Conservation (phyloP, 2,113 vertebrate species). For the Crotalus viridis region DNA sequence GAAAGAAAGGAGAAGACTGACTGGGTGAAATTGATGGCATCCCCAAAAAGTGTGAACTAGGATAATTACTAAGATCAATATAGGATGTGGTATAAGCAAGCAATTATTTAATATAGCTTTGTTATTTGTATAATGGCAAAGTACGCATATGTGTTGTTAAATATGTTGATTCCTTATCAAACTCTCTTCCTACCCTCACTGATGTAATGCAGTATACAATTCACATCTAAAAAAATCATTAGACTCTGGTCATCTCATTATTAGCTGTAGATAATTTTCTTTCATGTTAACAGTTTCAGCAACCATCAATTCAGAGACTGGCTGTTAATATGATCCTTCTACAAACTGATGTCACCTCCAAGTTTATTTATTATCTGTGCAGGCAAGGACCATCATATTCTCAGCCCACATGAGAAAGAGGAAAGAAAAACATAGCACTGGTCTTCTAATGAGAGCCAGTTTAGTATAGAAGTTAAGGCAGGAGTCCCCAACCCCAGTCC, state of each 20-base stretch:
- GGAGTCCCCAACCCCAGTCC: neutral
- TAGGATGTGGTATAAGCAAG: neutral
- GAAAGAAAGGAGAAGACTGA: neutral
- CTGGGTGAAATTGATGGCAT: neutral
- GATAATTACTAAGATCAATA: neutral
- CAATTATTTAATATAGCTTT: slow-evolving; percentile 17
- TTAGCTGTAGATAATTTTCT: slow-evolving; percentile 19
- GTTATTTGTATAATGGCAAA: slow-evolving; percentile 25
- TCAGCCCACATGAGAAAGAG: neutral
- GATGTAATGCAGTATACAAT: neutral
- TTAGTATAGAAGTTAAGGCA: neutral
- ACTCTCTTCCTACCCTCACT: slow-evolving; percentile 11
- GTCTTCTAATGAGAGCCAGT: neutral
- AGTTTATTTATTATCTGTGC: neutral
- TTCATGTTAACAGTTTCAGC: slow-evolving; percentile 15
- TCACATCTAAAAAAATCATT: slow-evolving; percentile 30
- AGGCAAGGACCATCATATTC: neutral
- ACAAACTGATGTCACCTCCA: slow-evolving; percentile 22
- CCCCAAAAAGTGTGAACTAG: neutral
- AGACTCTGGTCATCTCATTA: slow-evolving; percentile 9
- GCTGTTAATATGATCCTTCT: neutral
- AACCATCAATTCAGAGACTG: neutral
- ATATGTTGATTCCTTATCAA: slow-evolving; percentile 31
- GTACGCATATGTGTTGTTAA: slow-evolving; percentile 12
- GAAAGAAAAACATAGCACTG: neutral